Evolutionary conservation across 2,113 vertebrate species (phyloP), one percentile per base, ranked within the genome.

Genomic region (Sebastes schlegelii): DNA sequence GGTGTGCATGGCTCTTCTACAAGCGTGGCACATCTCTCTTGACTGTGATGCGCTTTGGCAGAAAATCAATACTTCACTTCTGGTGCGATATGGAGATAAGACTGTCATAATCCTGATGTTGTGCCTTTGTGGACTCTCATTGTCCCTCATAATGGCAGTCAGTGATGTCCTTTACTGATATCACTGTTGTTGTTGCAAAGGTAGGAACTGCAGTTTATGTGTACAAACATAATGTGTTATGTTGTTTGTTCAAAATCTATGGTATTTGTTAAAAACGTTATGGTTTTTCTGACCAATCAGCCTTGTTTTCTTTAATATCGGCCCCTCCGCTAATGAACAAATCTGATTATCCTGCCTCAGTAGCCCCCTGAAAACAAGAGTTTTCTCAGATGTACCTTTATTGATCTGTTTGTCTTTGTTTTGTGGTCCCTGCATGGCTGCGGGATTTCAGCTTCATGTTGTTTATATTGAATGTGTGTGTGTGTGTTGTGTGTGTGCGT

Each of bases 11-110:
- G 86, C 92, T 93, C 95, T 91, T 94, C 77, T 88, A 93, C 82
- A 79, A 77, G 87, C 93, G 85, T 90, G 88, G 77, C 72, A 81
- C 89, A 88, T 95, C 92, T 72, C 94, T 95, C 94, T 91, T 96
- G 93, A 96, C 93, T 93, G 89, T 96, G 95, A 98, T 97, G 93
- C 88, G 92, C 82, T 94, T 92, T 97, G 97, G 96, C 97, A 97
- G 97, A 84, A 97, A 98, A 98, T 99, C 97, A 95, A 97, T 99
- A 97, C 80, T 92, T 96, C 95, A 96, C 96, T 95, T 94, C 91
- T 91, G 96, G 94, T 87, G 92, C 90, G 95, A 96, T 97, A 96
- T 96, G 95, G 94, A 89, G 92, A 94, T 95, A 94, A 95, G 93
- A 95, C 96, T 92, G 93, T 95, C 91, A 91, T 96, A 96, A 97